A percentile compares a stretch with the other conserved stretches of the same genome.
Evolutionary conservation across 1,140 invertebrate species (phyloP).

Genomic region (Palaemon carinicauda): DNA sequence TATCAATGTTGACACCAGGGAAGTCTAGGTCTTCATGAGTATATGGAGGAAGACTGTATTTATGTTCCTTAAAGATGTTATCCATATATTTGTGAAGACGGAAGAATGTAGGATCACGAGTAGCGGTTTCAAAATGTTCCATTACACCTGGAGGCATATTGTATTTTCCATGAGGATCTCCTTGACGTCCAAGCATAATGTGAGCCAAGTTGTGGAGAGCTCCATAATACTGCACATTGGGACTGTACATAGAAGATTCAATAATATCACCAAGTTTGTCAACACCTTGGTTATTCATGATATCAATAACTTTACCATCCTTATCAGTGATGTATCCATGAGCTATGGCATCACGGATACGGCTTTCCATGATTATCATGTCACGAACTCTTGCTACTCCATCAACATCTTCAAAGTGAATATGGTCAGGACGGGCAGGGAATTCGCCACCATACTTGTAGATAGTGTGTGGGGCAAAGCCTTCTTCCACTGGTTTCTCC

Average conservation of each 20-base stretch:
- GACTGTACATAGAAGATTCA: conserved; percentile 59
- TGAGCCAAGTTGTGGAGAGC: conserved; percentile 62
- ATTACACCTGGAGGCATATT: conserved; percentile 65
- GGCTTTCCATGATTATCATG: conserved; percentile 69
- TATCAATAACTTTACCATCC: conserved; percentile 40
- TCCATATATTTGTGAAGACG: conserved; percentile 63
- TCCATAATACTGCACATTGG: conserved; percentile 61
- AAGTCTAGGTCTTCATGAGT: conserved; percentile 65
- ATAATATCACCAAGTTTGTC: conserved; percentile 61
- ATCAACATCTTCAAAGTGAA: conserved; percentile 65
- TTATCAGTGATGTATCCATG: conserved; percentile 69
- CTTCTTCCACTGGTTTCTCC: conserved; percentile 66
- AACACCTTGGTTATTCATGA: conserved; percentile 59
- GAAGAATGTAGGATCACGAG: conserved; percentile 70
- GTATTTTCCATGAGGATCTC: conserved; percentile 61
- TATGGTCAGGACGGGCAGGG: conserved; percentile 69
- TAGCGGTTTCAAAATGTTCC: conserved; percentile 67
- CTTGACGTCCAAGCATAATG: conserved; percentile 60
- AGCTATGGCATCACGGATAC: conserved; percentile 73
- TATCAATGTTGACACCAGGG: conserved; percentile 71
- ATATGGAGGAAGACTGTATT: conserved; percentile 60
- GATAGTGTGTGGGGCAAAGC: conserved; percentile 72
- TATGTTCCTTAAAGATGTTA: conserved; percentile 67
- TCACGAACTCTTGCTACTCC: conserved; percentile 62
- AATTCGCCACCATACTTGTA: conserved; percentile 73